These are phyloP conservation scores for Pedetes capensis DNA, from an alignment of 2,113 vertebrate genomes.

Conservation along the genomic window DNA sequence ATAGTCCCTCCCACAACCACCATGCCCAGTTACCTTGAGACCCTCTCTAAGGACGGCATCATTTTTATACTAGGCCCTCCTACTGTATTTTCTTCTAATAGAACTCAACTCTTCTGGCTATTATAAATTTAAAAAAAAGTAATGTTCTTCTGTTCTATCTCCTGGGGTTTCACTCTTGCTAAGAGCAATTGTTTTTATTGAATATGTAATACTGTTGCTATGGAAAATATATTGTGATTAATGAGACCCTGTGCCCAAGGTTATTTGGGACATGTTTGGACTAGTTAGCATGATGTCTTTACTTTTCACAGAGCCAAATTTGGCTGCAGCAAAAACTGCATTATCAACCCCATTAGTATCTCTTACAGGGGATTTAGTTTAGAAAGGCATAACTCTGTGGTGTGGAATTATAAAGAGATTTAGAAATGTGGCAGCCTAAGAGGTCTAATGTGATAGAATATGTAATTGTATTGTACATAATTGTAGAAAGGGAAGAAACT, in stretches of 20 bases:
- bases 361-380: background rate
- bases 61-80: constrained; percentile 49
- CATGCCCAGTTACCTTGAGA: background rate
- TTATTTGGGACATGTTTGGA: constrained; percentile 65
- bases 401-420: background rate
- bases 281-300: constrained; percentile 49
- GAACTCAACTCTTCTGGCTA: constrained; percentile 56
- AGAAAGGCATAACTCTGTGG: background rate
- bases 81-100: constrained; percentile 50
- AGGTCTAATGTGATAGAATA: background rate
- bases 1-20: background rate
- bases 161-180: constrained; percentile 70
- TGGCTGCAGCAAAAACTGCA: background rate
- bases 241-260: constrained; percentile 75
- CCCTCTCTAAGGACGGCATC: constrained; percentile 11
- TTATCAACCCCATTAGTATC: background rate
- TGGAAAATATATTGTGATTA: constrained; percentile 79
- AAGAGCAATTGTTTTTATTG: constrained; percentile 75
- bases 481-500: constrained; percentile 5
- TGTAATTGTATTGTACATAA: background rate
- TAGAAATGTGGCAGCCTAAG: background rate
- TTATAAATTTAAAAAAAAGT: constrained; percentile 72
- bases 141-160: constrained; percentile 59
- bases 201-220: constrained; percentile 71
- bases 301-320: constrained; percentile 18